These are phyloP conservation scores for Anarsia innoxiella DNA, from an alignment of 2,888 invertebrate species.

Conservation along the genomic window DNA sequence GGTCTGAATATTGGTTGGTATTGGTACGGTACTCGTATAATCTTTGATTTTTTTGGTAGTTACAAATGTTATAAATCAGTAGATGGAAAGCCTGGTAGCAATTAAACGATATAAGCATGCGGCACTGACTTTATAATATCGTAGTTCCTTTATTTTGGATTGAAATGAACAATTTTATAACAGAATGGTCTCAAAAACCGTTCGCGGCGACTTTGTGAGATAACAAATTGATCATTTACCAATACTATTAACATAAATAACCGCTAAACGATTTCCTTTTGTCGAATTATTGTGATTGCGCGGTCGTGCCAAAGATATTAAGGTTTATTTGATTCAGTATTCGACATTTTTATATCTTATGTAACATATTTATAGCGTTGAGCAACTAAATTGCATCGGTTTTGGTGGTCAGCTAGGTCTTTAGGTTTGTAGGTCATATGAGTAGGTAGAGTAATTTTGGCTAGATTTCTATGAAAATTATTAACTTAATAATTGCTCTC, in stretches of 20 bases:
- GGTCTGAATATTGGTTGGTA: too few species aligned
- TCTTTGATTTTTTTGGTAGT: too few species aligned
- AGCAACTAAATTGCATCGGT: slow-evolving; percentile 11
- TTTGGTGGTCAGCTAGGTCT: slow-evolving; percentile 10
- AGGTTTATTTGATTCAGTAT: slow-evolving; percentile 9
- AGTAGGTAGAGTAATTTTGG: too few species aligned
- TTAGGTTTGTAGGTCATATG: slow-evolving; percentile 12
- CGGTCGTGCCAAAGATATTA: slow-evolving; percentile 9
- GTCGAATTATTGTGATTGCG: neutral
- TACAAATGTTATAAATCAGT: too few species aligned
- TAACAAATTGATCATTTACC: neutral
- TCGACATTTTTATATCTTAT: slow-evolving; percentile 9
- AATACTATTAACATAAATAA: slow-evolving; percentile 1
- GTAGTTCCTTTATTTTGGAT: neutral
- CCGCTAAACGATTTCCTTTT: neutral
- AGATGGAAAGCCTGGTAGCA: too few species aligned
- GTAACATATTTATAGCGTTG: slow-evolving; percentile 10
- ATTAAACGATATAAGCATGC: too few species aligned
- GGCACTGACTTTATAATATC: neutral
- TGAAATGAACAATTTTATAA: neutral
- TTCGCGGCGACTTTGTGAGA: too few species aligned
- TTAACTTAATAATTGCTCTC: too few species aligned
- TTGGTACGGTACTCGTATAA: too few species aligned
- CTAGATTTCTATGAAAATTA: too few species aligned
- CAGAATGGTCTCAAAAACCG: too few species aligned